These are phyloP conservation scores for Euwallacea fornicatus DNA, from an alignment of 1,140 invertebrate genomes.

Conservation along the genomic window DNA sequence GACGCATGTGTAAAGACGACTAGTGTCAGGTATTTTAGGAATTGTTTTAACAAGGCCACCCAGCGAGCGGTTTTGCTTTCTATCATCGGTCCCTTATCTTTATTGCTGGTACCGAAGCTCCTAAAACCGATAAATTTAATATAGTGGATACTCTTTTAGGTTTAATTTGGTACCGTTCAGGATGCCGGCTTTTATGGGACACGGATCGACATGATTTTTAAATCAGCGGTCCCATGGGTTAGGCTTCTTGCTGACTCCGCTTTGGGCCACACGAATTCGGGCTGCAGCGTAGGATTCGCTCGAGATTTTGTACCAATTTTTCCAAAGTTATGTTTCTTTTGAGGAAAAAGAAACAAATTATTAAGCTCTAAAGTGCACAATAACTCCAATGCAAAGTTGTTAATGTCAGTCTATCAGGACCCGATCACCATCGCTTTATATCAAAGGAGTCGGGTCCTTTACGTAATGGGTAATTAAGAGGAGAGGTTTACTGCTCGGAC, in stretches of 20 bases:
- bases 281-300: no score
- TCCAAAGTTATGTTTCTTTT: no score
- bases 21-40: conserved; percentile 40
- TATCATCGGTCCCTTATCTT: conserved; percentile 35
- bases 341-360: no score
- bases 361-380: no score
- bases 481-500: conserved; percentile 3
- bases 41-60: conserved; percentile 40
- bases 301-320: no score
- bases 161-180: conserved; percentile 37
- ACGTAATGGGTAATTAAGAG: not conserved
- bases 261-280: no score
- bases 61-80: conserved; percentile 21
- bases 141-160: conserved; percentile 34
- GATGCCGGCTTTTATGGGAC: conserved; percentile 33
- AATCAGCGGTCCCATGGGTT: conserved; percentile 9
- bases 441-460: not conserved
- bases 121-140: conserved; percentile 41
- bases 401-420: no score
- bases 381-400: no score
- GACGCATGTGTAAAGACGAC: conserved; percentile 30
- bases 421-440: not conserved
- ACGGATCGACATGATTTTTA: conserved; percentile 31
- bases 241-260: not conserved
- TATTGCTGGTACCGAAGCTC: conserved; percentile 40